Percentiles rank a stretch among this genome's conserved stretches.
Conservation (phyloP, 2,113 vertebrate species). For the Cairina moschata region DNA sequence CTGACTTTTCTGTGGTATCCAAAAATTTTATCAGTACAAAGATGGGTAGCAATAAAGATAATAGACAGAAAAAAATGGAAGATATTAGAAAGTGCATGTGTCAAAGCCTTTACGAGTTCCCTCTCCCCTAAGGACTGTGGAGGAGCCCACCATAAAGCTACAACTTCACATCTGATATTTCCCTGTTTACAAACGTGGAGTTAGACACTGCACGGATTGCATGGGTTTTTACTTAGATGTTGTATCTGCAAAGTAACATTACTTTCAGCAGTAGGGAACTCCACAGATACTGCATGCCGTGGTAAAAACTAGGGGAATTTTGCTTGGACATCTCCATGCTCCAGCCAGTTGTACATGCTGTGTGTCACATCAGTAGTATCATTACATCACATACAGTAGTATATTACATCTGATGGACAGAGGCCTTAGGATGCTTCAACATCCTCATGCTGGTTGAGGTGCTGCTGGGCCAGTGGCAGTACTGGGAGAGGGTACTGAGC, state of each 20-base stretch:
- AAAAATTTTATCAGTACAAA: not conserved
- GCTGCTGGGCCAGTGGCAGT: not conserved
- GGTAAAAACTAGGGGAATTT: not conserved
- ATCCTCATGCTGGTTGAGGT: not conserved
- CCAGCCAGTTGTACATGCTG: not conserved
- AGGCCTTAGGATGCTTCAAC: not conserved
- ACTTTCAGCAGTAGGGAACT: not conserved
- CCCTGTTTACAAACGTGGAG: not conserved
- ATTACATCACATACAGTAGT: no score
- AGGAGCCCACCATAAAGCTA: not conserved
- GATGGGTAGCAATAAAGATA: not conserved
- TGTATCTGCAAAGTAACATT: not conserved
- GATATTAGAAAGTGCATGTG: not conserved
- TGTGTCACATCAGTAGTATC: fast-evolving
- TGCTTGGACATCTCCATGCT: not conserved
- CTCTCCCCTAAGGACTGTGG: not conserved
- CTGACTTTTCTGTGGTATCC: not conserved
- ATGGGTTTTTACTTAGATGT: not conserved
- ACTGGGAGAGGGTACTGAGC: not conserved
- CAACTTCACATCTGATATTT: not conserved
- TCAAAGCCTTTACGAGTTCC: not conserved
- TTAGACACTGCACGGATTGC: not conserved
- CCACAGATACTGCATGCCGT: fast-evolving
- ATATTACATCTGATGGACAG: fast-evolving
- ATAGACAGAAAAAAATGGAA: not conserved